Base-by-base conservation (phyloP, 2,888 invertebrate species). In the Apoda limacodes region DNA sequence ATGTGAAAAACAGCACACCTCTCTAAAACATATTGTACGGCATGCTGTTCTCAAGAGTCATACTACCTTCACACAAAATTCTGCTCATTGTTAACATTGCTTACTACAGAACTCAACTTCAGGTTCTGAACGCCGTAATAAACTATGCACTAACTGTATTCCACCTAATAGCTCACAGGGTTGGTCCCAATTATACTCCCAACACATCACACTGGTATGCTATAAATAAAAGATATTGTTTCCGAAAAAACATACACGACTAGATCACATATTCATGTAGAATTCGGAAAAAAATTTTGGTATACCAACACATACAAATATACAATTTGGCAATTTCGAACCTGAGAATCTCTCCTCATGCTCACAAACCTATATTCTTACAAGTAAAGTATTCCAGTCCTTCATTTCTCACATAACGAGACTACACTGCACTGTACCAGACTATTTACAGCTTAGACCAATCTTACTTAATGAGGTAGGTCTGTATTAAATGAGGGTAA, bases 221-320 rank as follows among this genome's bases (percentile, higher is more conserved):
- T 76, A 74, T 64, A 70, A 74, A 71, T 74, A 60, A 71, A 68
- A 63, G 74, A 65, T 66, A 63, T 69, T 71, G 67, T 68, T 74
- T 80, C 80, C 80, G 80, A 80, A 74, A 78, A 74, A 71, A 78
- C 78, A 75, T 78, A 80, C 78, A 76, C 60, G 80, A 78, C 80
- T 80, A 80, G 80, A 80, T 78, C 66, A 71, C 65, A 74, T 78
- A 69, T 75, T 76, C 80, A 80, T 80, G 80, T 65, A 80, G 76
- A 74, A 74, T 80, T 80, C 80, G 78, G 80, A 80, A 78, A n/a
- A n/a, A 65, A 51, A 72, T 70, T 78, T 76, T 75, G 76, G 75
- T 75, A 75, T 69, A 74, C 65, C 70, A 59, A 66, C 55, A 68
- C 63, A 44, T 67, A 70, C 66, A 62, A 65, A 65, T 63, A 66